Conservation (phyloP, 2,113 vertebrate genomes). For the Muscicapa adusta region DNA sequence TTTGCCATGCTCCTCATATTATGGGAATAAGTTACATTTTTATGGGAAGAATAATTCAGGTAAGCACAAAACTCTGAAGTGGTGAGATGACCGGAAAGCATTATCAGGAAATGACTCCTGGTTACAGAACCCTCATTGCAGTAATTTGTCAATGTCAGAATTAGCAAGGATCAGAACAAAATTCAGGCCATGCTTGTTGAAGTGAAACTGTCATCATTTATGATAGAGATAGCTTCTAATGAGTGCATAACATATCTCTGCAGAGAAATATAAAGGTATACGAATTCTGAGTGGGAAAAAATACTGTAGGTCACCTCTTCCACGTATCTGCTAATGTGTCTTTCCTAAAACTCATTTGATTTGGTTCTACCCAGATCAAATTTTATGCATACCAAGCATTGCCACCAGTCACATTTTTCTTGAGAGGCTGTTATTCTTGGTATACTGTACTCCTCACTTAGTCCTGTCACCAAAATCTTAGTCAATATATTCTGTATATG, state of each 20-base stretch:
- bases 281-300: not conserved
- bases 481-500: not conserved
- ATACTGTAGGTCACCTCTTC: not conserved
- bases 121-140: not conserved
- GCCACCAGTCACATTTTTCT: not conserved
- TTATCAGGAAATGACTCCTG: not conserved
- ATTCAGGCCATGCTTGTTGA: not conserved
- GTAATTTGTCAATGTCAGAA: not conserved
- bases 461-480: not conserved
- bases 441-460: not conserved
- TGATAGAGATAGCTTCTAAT: not conserved
- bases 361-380: not conserved
- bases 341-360: not conserved
- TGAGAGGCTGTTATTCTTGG: not conserved
- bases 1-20: not conserved
- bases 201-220: not conserved
- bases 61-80: not conserved
- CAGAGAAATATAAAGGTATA: not conserved
- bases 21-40: not conserved
- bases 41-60: not conserved
- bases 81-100: not conserved
- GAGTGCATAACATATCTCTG: not conserved
- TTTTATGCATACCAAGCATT: not conserved
- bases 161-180: not conserved
- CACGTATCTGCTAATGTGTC: not conserved